Evolutionary conservation across 2,113 vertebrate genomes (phyloP), one percentile per base, ranked within the genome.

Genomic region (Entosphenus tridentatus): DNA sequence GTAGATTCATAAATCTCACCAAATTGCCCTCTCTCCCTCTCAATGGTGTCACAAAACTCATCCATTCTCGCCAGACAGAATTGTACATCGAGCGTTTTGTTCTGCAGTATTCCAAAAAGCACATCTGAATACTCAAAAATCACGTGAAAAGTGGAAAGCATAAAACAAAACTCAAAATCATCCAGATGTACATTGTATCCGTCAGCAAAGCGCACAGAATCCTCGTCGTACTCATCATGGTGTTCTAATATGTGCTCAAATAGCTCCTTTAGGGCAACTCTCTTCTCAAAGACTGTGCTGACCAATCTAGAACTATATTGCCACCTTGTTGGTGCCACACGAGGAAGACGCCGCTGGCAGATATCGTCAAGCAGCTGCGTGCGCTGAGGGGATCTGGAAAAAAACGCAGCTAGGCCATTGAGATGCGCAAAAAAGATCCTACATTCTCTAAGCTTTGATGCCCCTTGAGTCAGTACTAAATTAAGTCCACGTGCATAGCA

Each of bases 91-190:
- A 71, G 16, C 11, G 67, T 57, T 71, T 71, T 71, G 13, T 68
- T 71, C 67, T 71, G 70, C 8, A 71, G 55, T 69, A 71, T 71
- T 71, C 67, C 70, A 71, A 71, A 71, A 18, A 71, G 70, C 67
- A 69, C 67, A 69, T 71, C 67, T 3, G 67, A 68, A 71, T 71
- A 18, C 67, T 71, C 69, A 69, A 70, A 72, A 13, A 67, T 70
- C 11, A 18, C 14, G 39, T 70, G 12, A 59, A 71, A 72, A n/a
- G 67, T 72, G 65, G 17, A 8, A 71, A 72, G 72, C 70, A 72
- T 58, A 72, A 72, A 72, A 68, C 17, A 67, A 72, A 72, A 70
- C 39, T 72, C 67, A 16, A 72, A 71, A 71, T 71, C 57, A 68
- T 68, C 59, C 71, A 72, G 59, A 70, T 12, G 62, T 68, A 56